These are phyloP conservation scores for Daubentonia madagascariensis DNA, from an alignment of 2,113 vertebrate genomes.

Conservation along the genomic window DNA sequence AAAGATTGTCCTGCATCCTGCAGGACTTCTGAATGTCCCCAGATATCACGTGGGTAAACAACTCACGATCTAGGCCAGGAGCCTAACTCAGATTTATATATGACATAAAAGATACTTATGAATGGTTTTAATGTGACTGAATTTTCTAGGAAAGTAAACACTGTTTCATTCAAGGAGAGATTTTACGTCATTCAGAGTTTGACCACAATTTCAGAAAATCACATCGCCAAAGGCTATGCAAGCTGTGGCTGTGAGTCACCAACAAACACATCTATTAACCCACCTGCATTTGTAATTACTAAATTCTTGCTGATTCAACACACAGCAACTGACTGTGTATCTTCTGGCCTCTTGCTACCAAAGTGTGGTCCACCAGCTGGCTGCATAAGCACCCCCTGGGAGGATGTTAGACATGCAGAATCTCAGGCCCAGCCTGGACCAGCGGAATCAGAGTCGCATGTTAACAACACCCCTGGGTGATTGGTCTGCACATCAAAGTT, in stretches of 20 bases:
- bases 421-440: neutral
- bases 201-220: neutral
- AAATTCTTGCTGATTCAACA: neutral
- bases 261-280: neutral
- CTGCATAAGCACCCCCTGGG: too few relatives aligned
- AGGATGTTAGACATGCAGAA: neutral
- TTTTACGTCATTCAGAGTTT: neutral
- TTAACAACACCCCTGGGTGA: neutral
- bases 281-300: neutral
- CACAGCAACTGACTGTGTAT: fast-evolving
- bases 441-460: neutral
- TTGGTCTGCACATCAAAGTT: fast-evolving
- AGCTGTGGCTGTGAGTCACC: neutral
- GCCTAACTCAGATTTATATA: neutral
- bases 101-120: neutral
- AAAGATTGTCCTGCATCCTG: neutral
- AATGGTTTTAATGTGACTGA: neutral
- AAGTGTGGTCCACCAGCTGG: neutral
- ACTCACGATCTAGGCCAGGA: neutral
- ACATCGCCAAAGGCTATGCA: neutral
- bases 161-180: neutral
- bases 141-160: neutral
- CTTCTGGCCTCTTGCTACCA: neutral
- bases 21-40: neutral
- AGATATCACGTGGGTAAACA: neutral